Base-by-base conservation (phyloP, 2,888 invertebrate species). In the Baccha elongata region DNA sequence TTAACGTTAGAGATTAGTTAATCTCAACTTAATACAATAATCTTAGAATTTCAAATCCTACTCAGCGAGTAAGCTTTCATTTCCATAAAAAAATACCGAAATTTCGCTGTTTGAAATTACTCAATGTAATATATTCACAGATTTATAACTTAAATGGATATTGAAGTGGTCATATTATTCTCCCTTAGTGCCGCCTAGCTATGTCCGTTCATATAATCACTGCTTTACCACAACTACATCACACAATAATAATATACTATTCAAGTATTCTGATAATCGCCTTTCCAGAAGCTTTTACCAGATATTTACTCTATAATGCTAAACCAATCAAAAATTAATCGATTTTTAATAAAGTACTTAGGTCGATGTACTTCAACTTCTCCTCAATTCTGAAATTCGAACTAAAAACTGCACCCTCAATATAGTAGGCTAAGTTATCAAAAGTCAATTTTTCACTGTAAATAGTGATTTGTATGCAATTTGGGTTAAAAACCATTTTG, bases 321-420 rank as follows among this genome's bases (percentile, higher is more conserved):
- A 29, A 55, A 35, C 62, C 60, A 73, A 79, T 62, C 79, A 62
- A 32, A 58, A 79, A 73, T 68, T 68, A 55, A 79, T 79, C 53
- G 73, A 32, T 68, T 67, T 3, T 46, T 37, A 60, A 68, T 48
- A 37, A 32, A 10, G 17, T 52, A 11, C 11, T 11, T 17, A 11
- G 11, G n/a, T 35, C 10, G 1, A 19, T 3, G 50, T 46, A 26
- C 42, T 60, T 48, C 17, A 50, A 35, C 17, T 35, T n/a, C 29
- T 37, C 10, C n/a, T 13, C n/a, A 52, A 55, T 37, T 52, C 37
- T 37, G 10, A 53, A n/a, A 58, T 32, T 17, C 37, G 15, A 23
- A 53, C 37, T 48, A 7, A 10, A 40, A 44, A 32, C 37, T 6
- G 15, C 40, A 46, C 46, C n/a, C 52, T 8, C n/a, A 40, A 40